A percentile compares a stretch with the other conserved stretches of the same genome.
Conservation (phyloP, 2,113 vertebrate genomes). For the western clawed frog (Xenopus tropicalis) region UCB_Xtro_10.0 CM004446.2:145701501-145702000, state of each 20-base stretch:
- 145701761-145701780: neutral
- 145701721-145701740: neutral
- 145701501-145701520: conserved; percentile 34
- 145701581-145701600: neutral
- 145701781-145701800: neutral
- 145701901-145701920: no score
- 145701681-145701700: no score
- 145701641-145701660: neutral
- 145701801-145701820: neutral
- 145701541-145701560: conserved; percentile 14
- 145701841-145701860: no score
- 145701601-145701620: neutral
- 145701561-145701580: neutral
- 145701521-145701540: conserved; percentile 18
- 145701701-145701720: neutral
- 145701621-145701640: neutral
- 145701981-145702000: no score
- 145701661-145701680: neutral
- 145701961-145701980: no score
- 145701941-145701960: no score
- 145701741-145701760: neutral
- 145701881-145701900: no score
- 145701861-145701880: no score
- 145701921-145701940: no score
- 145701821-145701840: no score